Evolutionary conservation across 2,113 vertebrate genomes (phyloP), one percentile per base, ranked within the genome.

Genomic region (Aix galericulata): DNA sequence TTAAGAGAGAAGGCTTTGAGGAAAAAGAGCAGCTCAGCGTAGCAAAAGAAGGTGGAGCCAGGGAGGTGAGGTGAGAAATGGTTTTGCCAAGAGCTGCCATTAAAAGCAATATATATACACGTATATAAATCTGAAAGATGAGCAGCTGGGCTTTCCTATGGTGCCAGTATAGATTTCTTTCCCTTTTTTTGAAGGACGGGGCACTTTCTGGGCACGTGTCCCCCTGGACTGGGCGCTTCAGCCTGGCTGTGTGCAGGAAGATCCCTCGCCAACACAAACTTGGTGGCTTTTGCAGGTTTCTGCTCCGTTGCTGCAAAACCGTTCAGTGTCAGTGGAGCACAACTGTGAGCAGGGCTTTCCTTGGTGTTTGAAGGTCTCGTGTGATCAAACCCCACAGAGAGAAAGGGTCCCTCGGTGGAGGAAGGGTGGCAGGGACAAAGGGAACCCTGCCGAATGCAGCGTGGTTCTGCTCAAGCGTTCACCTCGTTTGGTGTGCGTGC

Each of bases 191-290:
- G 38, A 15, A 23, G 83, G 59, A 29, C 56, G 52, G 38, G 13
- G 7, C 9, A 0, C 9, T 79, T 91, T 74, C 31, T 34, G 52
- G 31, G 12, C 31, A 13, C 6, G 1, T 3, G 4, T 36, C 42
- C 36, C 55, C 56, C 34, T 40, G 55, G 50, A n/a, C 25, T 0
- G 0, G 17, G 15, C 29, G 36, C 53, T 68, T 32, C 14, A 7
- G 5, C 3, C 0, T 6, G 11, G 7, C 27, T 1, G 0, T 16
- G 15, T 22, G 13, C 15, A 50, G 26, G 23, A 59, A 79, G 38
- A 22, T 48, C 14, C n/a, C 53, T 75, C 50, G 31, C 17, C 38
- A 44, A 8, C 3, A 0, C 29, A 13, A 59, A 27, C n/a, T 21
- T 48, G 6, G 0, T 4, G n/a, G 50, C 60, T 75, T 1, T 1